Evolutionary conservation across 2,888 invertebrate genomes (phyloP).

Genomic region (Pyrrhia umbra): DNA sequence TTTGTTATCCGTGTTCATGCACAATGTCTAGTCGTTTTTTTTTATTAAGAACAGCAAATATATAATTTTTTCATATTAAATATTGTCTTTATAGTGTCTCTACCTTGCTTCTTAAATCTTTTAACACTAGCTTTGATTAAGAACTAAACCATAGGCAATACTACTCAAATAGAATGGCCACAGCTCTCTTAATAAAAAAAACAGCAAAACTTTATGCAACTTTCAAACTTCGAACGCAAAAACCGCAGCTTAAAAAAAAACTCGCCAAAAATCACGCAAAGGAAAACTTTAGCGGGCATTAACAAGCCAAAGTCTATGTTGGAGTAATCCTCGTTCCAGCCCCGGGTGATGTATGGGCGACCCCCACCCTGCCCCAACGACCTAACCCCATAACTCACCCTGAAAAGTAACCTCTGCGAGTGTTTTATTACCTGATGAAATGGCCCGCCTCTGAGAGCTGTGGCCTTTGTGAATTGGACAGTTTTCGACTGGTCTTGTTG

Average conservation of each 20-base stretch:
- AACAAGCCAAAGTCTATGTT: constrained; percentile 74
- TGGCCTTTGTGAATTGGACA: constrained; percentile 67
- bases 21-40: too few relatives aligned
- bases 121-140: too few relatives aligned
- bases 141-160: neutral
- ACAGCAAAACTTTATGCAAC: constrained; percentile 20
- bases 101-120: too few relatives aligned
- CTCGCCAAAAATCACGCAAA: constrained; percentile 49
- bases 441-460: constrained; percentile 72
- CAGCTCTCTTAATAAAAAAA: constrained; percentile 2
- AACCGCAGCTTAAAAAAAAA: constrained; percentile 14
- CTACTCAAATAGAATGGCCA: neutral
- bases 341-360: constrained; percentile 74
- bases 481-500: constrained; percentile 26
- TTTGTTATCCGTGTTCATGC: too few relatives aligned
- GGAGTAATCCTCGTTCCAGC: constrained; percentile 68
- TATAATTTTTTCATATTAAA: too few relatives aligned
- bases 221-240: constrained; percentile 9
- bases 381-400: constrained; percentile 81
- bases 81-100: too few relatives aligned
- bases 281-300: constrained; percentile 59
- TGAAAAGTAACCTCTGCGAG: constrained; percentile 77
- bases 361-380: constrained; percentile 70
- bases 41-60: too few relatives aligned
- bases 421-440: constrained; percentile 87